Conservation (phyloP, 2,888 invertebrate genomes). For the Nyleta sp. region DNA sequence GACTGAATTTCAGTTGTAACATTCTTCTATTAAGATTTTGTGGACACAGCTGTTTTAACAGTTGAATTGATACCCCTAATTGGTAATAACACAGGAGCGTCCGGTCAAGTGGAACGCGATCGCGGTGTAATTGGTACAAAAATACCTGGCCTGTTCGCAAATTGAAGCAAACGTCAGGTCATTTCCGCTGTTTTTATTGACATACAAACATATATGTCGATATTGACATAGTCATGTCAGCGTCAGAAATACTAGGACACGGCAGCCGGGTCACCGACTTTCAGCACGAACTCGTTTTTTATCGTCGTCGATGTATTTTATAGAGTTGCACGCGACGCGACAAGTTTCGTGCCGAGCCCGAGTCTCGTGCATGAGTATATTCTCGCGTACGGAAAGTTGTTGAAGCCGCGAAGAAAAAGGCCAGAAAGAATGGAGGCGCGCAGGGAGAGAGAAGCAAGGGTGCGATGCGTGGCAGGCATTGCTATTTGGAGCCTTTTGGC, state of each 20-base stretch:
- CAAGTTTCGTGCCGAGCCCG: constrained; percentile 48
- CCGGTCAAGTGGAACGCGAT: constrained; percentile 12
- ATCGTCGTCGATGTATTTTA: constrained; percentile 57
- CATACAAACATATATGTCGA: constrained; percentile 54
- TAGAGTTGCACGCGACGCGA: constrained; percentile 59
- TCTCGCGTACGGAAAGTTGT: constrained; percentile 35
- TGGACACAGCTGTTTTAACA: not conserved
- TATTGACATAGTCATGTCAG: constrained; percentile 61
- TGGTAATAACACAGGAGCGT: constrained; percentile 1
- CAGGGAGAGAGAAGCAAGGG: not conserved
- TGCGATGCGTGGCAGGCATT: not conserved
- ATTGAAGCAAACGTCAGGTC: constrained; percentile 46
- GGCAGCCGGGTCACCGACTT: constrained; percentile 63
- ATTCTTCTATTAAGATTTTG: too few relatives aligned
- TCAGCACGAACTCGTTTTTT: constrained; percentile 61
- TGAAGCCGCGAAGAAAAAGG: not conserved
- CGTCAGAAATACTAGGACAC: constrained; percentile 58
- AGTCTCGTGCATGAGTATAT: constrained; percentile 44
- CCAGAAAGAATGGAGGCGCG: constrained; percentile 10
- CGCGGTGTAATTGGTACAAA: constrained; percentile 40
- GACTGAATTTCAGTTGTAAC: too few relatives aligned
- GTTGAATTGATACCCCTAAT: constrained; percentile 13
- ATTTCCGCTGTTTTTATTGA: constrained; percentile 59
- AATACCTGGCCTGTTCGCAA: constrained; percentile 28
- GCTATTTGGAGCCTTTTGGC: not conserved